phyloP scores from a whole-genome alignment of 2,797 vertebrate species.

The Protonibea diacanthus region DNA sequence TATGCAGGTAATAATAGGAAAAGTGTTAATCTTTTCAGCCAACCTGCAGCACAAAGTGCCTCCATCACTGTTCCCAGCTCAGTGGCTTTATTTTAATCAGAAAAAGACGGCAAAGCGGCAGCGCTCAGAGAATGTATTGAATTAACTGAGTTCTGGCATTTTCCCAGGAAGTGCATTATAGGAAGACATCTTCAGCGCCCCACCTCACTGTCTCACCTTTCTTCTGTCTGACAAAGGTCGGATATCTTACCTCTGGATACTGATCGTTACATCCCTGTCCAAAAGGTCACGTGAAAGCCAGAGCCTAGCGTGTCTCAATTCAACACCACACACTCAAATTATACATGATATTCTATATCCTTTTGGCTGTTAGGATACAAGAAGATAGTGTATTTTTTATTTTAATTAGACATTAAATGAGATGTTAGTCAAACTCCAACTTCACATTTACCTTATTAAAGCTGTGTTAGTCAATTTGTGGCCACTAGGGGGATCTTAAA shows the following conservation, averaged over 20 bases:
- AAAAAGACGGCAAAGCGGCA: conserved; percentile 29
- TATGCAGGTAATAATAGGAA: conserved; percentile 64
- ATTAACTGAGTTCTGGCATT: conserved; percentile 55
- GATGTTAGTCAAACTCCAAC: background rate
- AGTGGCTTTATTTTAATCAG: conserved; percentile 53
- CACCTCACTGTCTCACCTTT: conserved; percentile 21
- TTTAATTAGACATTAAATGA: background rate
- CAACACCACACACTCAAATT: background rate
- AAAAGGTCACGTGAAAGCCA: background rate
- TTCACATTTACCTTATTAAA: background rate
- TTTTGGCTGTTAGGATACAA: background rate
- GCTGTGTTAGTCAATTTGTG: background rate
- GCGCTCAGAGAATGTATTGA: conserved; percentile 5
- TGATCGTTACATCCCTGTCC: background rate
- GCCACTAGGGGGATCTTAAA: conserved; percentile 6
- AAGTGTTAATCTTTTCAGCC: conserved; percentile 57
- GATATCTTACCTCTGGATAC: conserved; percentile 11
- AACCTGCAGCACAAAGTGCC: conserved; percentile 46
- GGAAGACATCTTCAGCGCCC: conserved; percentile 12
- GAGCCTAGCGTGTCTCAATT: background rate
- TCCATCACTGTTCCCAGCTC: conserved; percentile 32
- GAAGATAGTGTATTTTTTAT: background rate
- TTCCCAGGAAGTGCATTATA: conserved; percentile 62
- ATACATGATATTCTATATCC: background rate
- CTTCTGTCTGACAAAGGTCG: conserved; percentile 32